A percentile compares a stretch with the other conserved stretches of the same genome.
phyloP scores from a whole-genome alignment of 2,888 invertebrate species.

The Chymomyza fuscimana region DNA sequence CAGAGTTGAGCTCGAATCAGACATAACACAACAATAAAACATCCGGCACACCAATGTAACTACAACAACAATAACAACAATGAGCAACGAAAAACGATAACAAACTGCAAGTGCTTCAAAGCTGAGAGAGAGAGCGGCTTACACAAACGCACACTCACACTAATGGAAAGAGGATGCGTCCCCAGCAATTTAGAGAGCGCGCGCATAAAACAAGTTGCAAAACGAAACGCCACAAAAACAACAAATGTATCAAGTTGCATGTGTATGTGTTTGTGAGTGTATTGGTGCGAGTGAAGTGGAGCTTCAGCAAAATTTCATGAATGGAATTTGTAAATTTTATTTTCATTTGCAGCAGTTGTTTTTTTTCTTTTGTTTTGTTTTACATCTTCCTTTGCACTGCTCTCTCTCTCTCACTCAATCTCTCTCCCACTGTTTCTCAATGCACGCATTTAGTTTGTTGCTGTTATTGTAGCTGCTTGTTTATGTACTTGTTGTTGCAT shows the following conservation, averaged over 20 bases:
- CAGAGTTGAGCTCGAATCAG: not conserved
- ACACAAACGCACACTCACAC: not conserved
- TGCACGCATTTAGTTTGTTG: conserved; percentile 3
- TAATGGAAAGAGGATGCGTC: conserved; percentile 25
- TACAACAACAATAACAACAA: conserved; percentile 32
- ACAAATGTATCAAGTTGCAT: conserved; percentile 1
- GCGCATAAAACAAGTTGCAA: conserved; percentile 32
- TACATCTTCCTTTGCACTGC: conserved; percentile 7
- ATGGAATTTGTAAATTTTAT: conserved; percentile 79
- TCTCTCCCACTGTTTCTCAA: not conserved
- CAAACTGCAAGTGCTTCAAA: conserved; percentile 13
- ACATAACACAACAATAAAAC: conserved; percentile 51
- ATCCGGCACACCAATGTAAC: conserved; percentile 42
- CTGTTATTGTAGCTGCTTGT: conserved; percentile 11
- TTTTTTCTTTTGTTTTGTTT: conserved; percentile 30
- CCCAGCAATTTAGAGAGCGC: conserved; percentile 27
- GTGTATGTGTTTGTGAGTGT: conserved; percentile 30
- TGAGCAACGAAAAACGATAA: conserved; percentile 22
- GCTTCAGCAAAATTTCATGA: conserved; percentile 74
- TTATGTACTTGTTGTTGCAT: conserved; percentile 29
- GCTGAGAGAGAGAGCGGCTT: not conserved
- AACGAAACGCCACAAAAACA: conserved; percentile 26
- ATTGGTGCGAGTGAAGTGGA: not conserved
- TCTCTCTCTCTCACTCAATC: not conserved
- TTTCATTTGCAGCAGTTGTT: conserved; percentile 66